Evolutionary conservation across 2,888 invertebrate species (phyloP).

Genomic region (Heterodera filipjevi): DNA sequence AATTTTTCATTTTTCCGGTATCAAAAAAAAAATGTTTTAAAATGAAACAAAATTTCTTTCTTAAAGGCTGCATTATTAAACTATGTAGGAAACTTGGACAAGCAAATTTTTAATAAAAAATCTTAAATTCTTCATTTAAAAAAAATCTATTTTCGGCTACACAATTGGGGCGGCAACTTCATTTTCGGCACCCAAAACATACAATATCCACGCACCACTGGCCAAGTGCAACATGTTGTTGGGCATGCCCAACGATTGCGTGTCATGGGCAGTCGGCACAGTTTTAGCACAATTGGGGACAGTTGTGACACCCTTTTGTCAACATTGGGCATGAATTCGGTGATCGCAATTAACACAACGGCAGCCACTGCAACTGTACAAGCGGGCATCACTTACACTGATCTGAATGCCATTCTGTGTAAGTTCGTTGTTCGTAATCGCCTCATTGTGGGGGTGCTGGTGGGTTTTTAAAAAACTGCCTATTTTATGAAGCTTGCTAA

Average conservation of each 20-base stretch:
- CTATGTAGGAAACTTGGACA: too few species aligned
- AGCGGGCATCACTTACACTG: constrained; percentile 4
- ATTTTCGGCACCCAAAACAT: background rate
- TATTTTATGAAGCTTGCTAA: too few species aligned
- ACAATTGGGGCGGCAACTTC: constrained; percentile 18
- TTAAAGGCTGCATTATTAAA: too few species aligned
- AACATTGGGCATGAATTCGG: background rate
- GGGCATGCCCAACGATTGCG: background rate
- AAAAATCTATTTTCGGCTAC: too few species aligned
- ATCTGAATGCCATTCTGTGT: background rate
- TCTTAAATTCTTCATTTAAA: too few species aligned
- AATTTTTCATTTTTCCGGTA: too few species aligned
- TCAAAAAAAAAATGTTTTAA: too few species aligned
- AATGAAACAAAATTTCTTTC: too few species aligned
- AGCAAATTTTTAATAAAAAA: too few species aligned
- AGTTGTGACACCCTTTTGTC: constrained; percentile 13
- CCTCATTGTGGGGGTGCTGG: too few species aligned
- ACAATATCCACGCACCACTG: constrained; percentile 1
- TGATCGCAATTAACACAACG: background rate
- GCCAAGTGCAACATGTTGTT: constrained; percentile 6
- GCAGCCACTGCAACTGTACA: background rate
- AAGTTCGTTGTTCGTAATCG: too few species aligned
- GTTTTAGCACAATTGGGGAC: constrained; percentile 9
- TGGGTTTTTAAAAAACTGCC: too few species aligned
- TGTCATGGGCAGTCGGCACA: constrained; percentile 11